Evolutionary conservation across 2,113 vertebrate genomes (phyloP).

Genomic region (Pollachius pollachius): DNA sequence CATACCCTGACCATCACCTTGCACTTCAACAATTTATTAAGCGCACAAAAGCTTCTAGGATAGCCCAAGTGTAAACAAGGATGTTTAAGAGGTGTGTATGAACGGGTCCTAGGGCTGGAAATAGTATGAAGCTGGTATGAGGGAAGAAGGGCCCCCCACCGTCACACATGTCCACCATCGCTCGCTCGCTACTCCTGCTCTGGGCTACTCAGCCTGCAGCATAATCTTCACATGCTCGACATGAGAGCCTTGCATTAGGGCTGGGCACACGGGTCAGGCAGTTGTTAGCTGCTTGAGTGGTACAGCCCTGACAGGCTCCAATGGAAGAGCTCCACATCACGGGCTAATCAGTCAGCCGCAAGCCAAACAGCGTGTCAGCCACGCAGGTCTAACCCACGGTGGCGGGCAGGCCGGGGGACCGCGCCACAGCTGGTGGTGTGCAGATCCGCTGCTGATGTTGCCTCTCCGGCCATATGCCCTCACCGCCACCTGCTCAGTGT

Average conservation of each 20-base stretch:
- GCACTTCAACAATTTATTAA: conserved; percentile 34
- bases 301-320: neutral
- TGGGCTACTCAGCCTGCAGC: conserved; percentile 47
- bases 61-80: conserved; percentile 20
- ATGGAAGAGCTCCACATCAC: conserved; percentile 37
- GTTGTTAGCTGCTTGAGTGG: conserved; percentile 31
- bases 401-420: conserved; percentile 24
- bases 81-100: neutral
- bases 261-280: conserved; percentile 25
- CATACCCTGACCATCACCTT: conserved; percentile 15
- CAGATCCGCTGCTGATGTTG: conserved; percentile 28
- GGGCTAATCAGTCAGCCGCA: conserved; percentile 55
- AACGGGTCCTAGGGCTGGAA: neutral
- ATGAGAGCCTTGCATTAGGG: conserved; percentile 21
- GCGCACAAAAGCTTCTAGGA: neutral
- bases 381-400: conserved; percentile 32
- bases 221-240: conserved; percentile 7
- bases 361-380: conserved; percentile 60
- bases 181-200: conserved; percentile 5
- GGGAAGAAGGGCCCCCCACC: neutral
- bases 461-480: conserved; percentile 41
- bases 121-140: neutral
- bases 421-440: conserved; percentile 44
- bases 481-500: conserved; percentile 53
- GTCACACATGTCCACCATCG: conserved; percentile 22